Evolutionary conservation across 2,113 vertebrate genomes (phyloP).

Genomic region (Pedionomus torquatus): DNA sequence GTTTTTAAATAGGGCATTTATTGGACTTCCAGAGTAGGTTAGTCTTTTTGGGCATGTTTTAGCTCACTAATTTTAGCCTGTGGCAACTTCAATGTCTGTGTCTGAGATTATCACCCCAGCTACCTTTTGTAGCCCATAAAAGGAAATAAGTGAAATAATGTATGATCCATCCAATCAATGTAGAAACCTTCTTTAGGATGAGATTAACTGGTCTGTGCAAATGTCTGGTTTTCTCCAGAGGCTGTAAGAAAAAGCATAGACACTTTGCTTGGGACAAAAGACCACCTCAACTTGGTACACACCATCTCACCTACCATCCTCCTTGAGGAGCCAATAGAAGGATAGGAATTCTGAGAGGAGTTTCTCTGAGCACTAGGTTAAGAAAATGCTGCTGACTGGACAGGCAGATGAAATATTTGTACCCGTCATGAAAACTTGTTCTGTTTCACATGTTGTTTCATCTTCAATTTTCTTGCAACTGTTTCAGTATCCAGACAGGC

Average conservation of each 20-base stretch:
- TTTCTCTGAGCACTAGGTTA: neutral
- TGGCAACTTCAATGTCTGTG: neutral
- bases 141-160: neutral
- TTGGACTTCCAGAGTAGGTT: neutral
- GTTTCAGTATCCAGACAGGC: neutral
- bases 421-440: neutral
- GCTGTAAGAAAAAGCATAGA: neutral
- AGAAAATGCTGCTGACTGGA: neutral
- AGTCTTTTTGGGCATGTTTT: neutral
- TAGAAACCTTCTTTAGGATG: neutral
- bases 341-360: neutral
- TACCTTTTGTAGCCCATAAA: neutral
- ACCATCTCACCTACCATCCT: neutral
- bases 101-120: neutral
- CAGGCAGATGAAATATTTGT: neutral
- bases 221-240: neutral
- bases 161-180: neutral
- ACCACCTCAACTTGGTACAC: neutral
- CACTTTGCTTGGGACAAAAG: neutral
- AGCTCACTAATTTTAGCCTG: neutral
- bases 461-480: neutral
- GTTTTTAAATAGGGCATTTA: neutral
- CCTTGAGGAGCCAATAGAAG: neutral
- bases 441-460: neutral
- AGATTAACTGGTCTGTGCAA: neutral